Evolutionary conservation across 1,140 invertebrate species (phyloP), one percentile per base, ranked within the genome.

Genomic region (Micrasema minimum): DNA sequence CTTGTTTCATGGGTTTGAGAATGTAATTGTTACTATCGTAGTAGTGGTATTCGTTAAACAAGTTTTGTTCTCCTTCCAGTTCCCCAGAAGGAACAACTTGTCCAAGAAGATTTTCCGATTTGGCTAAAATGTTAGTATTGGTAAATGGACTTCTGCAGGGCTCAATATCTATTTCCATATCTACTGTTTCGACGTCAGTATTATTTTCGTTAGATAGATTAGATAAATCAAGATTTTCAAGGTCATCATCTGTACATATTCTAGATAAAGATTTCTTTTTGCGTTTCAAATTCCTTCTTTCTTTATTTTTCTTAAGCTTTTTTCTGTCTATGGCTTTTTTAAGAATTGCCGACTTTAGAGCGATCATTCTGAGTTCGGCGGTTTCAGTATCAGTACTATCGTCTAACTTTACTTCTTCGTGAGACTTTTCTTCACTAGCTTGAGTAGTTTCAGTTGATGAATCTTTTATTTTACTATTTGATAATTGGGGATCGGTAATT

Each of bases 241-340:
- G n/a, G 6, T 31, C 69, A 51, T 66, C 57, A 38, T 71, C 62
- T n/a, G 65, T 62, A 50, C 51, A 57, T 16, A 61, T 35, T 18
- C 12, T 53, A 1, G 64, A 55, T 23, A 65, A 23, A 37, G 61
- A 68, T 64, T 16, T 55, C 38, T 57, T 43, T 22, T 66, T 64
- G 45, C 57, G 22, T 64, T 71, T 66, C 9, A 69, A 41, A 35
- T 72, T 16, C 50, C 41, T 65, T 45, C 20, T 41, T n/a, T 55
- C 65, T 38, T 14, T 22, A 41, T 51, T 37, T 57, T 65, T 59
- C 62, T 43, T 55, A 26, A 14, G 18, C 61, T 78, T 78, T 79
- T 85, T 84, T 72, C 81, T 80, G 79, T 84, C 83, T 75, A 82
- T 81, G 16, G 81, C 82, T 78, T 82, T 83, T 72, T 84, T 85